A percentile compares a stretch with the other conserved stretches of the same genome.
Conservation (phyloP, 2,888 invertebrate genomes). For the Agrypnus murinus region DNA sequence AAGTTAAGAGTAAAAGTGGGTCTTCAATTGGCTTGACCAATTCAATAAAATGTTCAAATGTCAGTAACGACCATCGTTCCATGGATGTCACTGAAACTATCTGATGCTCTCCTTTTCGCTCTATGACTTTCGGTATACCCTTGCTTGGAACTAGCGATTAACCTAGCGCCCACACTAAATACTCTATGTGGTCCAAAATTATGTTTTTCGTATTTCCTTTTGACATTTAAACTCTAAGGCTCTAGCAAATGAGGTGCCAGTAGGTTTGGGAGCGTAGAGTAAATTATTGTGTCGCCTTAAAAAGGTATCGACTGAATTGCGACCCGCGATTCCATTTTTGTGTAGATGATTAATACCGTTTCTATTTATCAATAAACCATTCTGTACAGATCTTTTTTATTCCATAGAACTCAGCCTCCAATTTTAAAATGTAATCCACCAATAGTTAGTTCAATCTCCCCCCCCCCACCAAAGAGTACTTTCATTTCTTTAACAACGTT, state of each 20-base stretch:
- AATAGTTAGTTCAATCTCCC: slow-evolving; percentile 3
- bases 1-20: background rate
- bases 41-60: slow-evolving; percentile 1
- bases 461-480: too few relatives aligned
- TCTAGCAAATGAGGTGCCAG: slow-evolving; percentile 7
- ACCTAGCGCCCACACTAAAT: background rate
- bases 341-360: slow-evolving; percentile 15
- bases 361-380: slow-evolving; percentile 32
- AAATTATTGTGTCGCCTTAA: slow-evolving; percentile 15
- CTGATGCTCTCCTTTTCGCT: slow-evolving; percentile 5
- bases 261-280: slow-evolving; percentile 3
- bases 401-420: slow-evolving; percentile 30
- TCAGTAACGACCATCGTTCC: slow-evolving; percentile 7
- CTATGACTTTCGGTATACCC: slow-evolving; percentile 5
- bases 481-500: too few relatives aligned
- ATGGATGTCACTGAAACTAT: background rate
- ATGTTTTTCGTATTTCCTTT: slow-evolving; percentile 15
- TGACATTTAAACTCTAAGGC: background rate
- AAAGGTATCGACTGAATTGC: slow-evolving; percentile 18
- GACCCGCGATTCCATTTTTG: slow-evolving; percentile 7
- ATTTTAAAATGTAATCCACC: slow-evolving; percentile 11
- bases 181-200: slow-evolving; percentile 1
- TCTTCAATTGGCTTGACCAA: too few relatives aligned
- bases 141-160: slow-evolving; percentile 1
- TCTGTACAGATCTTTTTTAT: slow-evolving; percentile 36